These are phyloP conservation scores for Fopius arisanus DNA, from an alignment of 1,140 invertebrate species.

Conservation along the genomic window DNA sequence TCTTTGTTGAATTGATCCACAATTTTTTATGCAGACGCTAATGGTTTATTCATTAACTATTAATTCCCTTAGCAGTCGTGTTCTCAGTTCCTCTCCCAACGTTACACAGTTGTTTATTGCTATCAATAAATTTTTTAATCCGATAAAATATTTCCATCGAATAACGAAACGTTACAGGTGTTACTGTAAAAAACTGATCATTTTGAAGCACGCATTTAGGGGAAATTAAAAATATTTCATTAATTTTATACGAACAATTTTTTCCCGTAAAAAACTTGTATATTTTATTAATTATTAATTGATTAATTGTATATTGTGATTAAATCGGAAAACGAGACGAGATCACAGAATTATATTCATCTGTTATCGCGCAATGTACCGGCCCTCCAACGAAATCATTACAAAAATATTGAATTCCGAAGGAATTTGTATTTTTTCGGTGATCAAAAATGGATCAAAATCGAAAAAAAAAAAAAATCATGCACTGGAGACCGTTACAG, in stretches of 20 bases:
- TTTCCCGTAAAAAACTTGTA: conserved; percentile 8
- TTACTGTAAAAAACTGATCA: not conserved
- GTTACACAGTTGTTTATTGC: conserved; percentile 7
- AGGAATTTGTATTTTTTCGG: conserved; percentile 3
- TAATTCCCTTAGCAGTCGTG: not conserved
- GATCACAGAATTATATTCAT: conserved; percentile 23
- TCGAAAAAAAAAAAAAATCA: conserved; percentile 27
- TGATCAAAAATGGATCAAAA: conserved; percentile 27
- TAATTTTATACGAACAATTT: not conserved
- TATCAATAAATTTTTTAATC: not conserved
- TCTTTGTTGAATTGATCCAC: conserved; percentile 9
- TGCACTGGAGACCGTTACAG: conserved; percentile 5
- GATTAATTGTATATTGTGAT: conserved; percentile 12
- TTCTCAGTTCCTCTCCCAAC: not conserved
- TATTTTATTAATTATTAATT: conserved; percentile 20
- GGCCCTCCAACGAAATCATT: conserved; percentile 7
- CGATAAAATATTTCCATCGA: not conserved
- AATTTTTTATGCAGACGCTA: not conserved
- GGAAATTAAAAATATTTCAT: not conserved
- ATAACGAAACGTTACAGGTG: not conserved
- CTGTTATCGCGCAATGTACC: conserved; percentile 24
- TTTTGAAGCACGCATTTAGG: conserved; percentile 3
- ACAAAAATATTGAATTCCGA: not conserved
- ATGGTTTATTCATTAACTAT: conserved; percentile 5
- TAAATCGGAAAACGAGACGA: conserved; percentile 4